Base-by-base conservation (phyloP, 2,797 vertebrate genomes). In the Phrynocephalus forsythii region DNA sequence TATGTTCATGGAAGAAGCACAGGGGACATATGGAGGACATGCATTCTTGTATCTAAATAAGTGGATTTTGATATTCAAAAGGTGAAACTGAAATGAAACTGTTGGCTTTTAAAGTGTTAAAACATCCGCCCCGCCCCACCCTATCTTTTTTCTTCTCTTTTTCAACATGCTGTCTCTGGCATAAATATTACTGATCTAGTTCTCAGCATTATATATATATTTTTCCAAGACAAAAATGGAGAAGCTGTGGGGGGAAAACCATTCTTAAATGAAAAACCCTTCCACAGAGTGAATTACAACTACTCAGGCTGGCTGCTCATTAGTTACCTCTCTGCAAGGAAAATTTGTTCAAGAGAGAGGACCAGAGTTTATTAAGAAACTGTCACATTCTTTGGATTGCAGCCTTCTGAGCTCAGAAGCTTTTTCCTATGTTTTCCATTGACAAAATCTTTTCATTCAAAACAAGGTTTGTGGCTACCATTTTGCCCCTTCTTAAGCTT, bases 341-440 rank as follows among this genome's bases (percentile, higher is more conserved):
- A 86, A 38, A 11, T n/a, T 79, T 81, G 28, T 81, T 73, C 56
- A 73, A 67, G 28, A 50, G 28, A 81, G 13, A 66, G 18, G 20
- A 82, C 28, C 38, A 63, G 44, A 9, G 50, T 82, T 67, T 60
- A 60, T 87, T 87, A 75, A 82, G 28, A 75, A 50, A 71, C 30
- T 84, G 11, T 72, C 52, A 24, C 26, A 13, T 20, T 75, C 38
- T 33, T 15, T 50, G 7, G n/a, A 4, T 73, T 50, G 72, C 50
- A 60, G 73, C 38, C 50, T 60, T 73, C 50, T 33, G 13, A 13
- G 1, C 30, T 38, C 56, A 11, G 50, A 73, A 73, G 13, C n/a
- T 10, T 24, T 4, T 48, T 83, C 68, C 69, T 50, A 56, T 50
- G 22, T 52, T 13, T 60, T 22, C 52, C 24, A 60, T 15, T n/a